Base-by-base conservation (phyloP, 1,140 invertebrate genomes). In the Euborellia annulipes region DNA sequence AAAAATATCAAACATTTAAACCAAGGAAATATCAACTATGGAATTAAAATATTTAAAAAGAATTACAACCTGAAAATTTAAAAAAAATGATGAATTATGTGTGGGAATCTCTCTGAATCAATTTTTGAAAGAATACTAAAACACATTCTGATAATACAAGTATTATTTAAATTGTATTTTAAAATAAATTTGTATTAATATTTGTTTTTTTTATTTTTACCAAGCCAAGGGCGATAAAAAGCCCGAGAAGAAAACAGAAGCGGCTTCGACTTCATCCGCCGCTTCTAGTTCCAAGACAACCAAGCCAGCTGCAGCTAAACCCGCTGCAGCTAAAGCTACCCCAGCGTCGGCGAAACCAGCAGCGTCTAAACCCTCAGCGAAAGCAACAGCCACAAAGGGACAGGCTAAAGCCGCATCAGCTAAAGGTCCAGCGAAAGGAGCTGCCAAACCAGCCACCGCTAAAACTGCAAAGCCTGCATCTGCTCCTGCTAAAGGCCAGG, bases 401-500 rank as follows among this genome's bases (percentile, higher is more conserved):
- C 43, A 50, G 41, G 49, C 47, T n/a, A 49, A 52, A 2, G 53
- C 52, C 43, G 38, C 48, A 16, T 39, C 44, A 45, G 51, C 55
- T 8, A 65, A 67, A 53, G 61, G 63, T 55, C 62, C 63, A 40
- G 62, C 66, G 18, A 54, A 62, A 40, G 62, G 65, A 19, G 54
- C 62, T 37, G 60, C 66, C 2, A 76, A 78, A 55, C 52, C 70
- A 41, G 68, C 66, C 16, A 55, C 68, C 1, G 71, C 72, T 49
- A 52, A 64, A 41, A 54, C 60, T 37, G 51, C 62, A 20, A 50
- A 49, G 32, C 53, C 70, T 40, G 69, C 66, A 17, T 56, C 68
- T 1, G 71, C 71, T 49, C 52, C 63, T 41, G 54, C 60, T 36
- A 49, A 62, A 38, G n/a, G 4, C 37, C 14, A 38, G n/a, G 16